Percentiles rank a stretch among this genome's conserved stretches.
phyloP scores from a whole-genome alignment of 2,113 vertebrate species.

The Oncorhynchus tshawytscha region DNA sequence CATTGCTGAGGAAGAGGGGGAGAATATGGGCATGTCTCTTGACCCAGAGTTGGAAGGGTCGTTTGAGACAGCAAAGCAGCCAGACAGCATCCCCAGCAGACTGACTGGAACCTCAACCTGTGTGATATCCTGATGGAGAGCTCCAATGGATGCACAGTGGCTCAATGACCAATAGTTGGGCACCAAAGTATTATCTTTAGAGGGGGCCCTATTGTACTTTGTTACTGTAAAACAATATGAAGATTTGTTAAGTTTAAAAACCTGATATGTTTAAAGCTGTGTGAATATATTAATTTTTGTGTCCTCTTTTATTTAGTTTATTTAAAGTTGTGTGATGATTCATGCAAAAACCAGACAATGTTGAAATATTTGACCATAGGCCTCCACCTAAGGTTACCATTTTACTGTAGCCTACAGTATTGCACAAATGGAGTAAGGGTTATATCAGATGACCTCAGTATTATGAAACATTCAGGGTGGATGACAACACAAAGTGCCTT shows the following conservation, averaged over 20 bases:
- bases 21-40: neutral
- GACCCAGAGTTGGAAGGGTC: neutral
- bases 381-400: neutral
- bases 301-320: neutral
- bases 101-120: constrained; percentile 9
- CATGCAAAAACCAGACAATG: neutral
- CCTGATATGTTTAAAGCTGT: too few species aligned
- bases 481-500: neutral
- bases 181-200: neutral
- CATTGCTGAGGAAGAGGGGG: neutral
- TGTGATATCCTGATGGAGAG: neutral
- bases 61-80: neutral
- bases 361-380: neutral
- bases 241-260: neutral
- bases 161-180: neutral
- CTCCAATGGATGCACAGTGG: neutral
- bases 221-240: neutral
- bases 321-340: neutral
- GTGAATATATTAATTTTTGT: neutral
- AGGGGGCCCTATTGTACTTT: neutral
- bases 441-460: neutral
- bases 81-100: neutral
- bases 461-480: neutral
- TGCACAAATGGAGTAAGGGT: neutral
- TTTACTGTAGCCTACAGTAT: neutral